A percentile compares a stretch with the other conserved stretches of the same genome.
phyloP scores from a whole-genome alignment of 2,797 vertebrate genomes.

The Craterocephalus amniculus region DNA sequence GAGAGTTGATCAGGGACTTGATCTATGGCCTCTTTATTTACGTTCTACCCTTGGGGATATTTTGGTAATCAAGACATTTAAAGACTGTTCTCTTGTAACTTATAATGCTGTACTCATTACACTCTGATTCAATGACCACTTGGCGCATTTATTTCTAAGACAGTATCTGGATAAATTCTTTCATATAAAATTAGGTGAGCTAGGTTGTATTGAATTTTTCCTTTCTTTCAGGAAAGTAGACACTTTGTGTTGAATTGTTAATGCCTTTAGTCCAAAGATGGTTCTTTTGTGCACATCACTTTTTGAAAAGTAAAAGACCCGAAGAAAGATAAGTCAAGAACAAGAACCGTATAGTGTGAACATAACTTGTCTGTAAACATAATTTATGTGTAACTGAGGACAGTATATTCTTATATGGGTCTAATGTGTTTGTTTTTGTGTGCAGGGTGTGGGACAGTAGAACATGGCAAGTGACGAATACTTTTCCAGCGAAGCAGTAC shows the following conservation, averaged over 20 bases:
- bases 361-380: not conserved
- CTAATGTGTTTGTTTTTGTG: constrained; percentile 23
- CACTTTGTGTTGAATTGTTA: not conserved
- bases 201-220: not conserved
- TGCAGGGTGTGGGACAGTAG: constrained; percentile 94
- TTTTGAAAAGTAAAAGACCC: not conserved
- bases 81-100: not conserved
- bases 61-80: not conserved
- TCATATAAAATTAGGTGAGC: not conserved
- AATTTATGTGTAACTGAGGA: not conserved
- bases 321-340: not conserved
- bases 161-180: constrained; percentile 10
- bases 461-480: constrained; percentile 88
- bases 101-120: not conserved
- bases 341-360: not conserved
- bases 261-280: not conserved
- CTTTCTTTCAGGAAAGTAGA: not conserved
- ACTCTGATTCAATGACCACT: not conserved
- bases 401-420: not conserved
- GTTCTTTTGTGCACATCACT: not conserved
- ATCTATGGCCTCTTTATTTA: constrained; percentile 3
- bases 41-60: constrained; percentile 3
- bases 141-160: not conserved
- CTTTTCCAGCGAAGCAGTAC: constrained; percentile 91
- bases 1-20: no score